Evolutionary conservation across 2,797 vertebrate species (phyloP).

Genomic region (Anabacerthia variegaticeps): DNA sequence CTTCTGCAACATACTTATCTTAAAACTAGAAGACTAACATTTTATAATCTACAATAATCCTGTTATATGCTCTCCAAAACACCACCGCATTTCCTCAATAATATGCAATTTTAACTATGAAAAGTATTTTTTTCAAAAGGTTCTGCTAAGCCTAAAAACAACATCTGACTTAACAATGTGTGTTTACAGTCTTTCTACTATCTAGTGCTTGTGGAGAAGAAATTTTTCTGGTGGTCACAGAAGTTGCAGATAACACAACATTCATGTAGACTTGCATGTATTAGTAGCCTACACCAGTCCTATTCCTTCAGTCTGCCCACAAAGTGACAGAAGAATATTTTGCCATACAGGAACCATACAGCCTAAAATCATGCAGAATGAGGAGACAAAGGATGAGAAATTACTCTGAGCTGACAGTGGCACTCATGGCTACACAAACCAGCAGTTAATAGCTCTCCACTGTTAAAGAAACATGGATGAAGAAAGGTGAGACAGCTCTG

Average conservation of each 20-base stretch:
- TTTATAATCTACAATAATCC: conserved; percentile 56
- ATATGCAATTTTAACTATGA: neutral
- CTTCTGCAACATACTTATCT: conserved; percentile 49
- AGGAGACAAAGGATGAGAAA: neutral
- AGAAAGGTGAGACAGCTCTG: neutral
- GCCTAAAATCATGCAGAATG: neutral
- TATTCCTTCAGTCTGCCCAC: neutral
- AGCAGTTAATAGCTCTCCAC: neutral
- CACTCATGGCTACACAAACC: neutral
- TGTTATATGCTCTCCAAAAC: conserved; percentile 31
- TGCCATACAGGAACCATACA: neutral
- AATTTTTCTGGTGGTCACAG: neutral
- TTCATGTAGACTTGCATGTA: neutral
- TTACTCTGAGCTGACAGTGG: neutral
- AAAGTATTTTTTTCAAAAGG: conserved; percentile 13
- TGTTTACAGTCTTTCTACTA: neutral
- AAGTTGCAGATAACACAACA: neutral
- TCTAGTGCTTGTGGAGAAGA: neutral
- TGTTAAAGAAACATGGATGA: neutral
- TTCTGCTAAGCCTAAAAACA: neutral
- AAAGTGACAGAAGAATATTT: neutral
- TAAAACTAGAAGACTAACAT: conserved; percentile 47
- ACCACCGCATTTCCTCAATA: neutral
- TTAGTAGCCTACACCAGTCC: neutral
- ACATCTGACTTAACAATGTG: rapidly evolving